A percentile compares a stretch with the other conserved stretches of the same genome.
These are phyloP conservation scores for Lepidocyrtinus sp. DNA, from an alignment of 2,888 invertebrate genomes.

Conservation along the genomic window DNA sequence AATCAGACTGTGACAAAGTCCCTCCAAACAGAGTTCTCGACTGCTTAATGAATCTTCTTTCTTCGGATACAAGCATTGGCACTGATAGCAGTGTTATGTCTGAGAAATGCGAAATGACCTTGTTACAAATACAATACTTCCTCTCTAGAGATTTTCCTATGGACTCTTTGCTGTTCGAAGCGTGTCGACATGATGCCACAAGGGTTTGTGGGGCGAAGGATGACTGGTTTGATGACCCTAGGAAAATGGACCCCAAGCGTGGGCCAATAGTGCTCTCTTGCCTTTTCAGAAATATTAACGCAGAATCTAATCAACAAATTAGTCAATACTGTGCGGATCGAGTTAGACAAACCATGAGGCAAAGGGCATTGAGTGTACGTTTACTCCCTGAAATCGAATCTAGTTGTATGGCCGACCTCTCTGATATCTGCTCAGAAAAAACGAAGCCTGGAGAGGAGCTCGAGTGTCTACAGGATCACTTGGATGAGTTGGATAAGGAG, in stretches of 20 bases:
- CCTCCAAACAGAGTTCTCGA: constrained; percentile 80
- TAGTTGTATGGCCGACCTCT: constrained; percentile 88
- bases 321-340: constrained; percentile 79
- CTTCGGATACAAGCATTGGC: constrained; percentile 76
- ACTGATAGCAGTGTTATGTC: constrained; percentile 78
- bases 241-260: constrained; percentile 82
- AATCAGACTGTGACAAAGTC: constrained; percentile 61
- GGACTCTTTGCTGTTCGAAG: constrained; percentile 89
- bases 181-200: constrained; percentile 90
- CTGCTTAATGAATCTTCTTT: constrained; percentile 94
- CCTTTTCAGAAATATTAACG: constrained; percentile 80
- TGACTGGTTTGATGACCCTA: constrained; percentile 81
- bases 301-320: constrained; percentile 65
- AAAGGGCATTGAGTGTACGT: constrained; percentile 92
- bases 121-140: constrained; percentile 97
- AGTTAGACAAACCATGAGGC: constrained; percentile 87
- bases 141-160: constrained; percentile 94
- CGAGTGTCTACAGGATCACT: constrained; percentile 89
- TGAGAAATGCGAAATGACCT: constrained; percentile 89
- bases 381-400: constrained; percentile 95
- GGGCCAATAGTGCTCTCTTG: constrained; percentile 92
- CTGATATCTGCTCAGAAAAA: constrained; percentile 86
- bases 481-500: constrained; percentile 75
- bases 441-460: constrained; percentile 93
- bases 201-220: constrained; percentile 85